Base-by-base conservation (phyloP, 2,797 vertebrate species). In the Sebastes vulpes region DNA sequence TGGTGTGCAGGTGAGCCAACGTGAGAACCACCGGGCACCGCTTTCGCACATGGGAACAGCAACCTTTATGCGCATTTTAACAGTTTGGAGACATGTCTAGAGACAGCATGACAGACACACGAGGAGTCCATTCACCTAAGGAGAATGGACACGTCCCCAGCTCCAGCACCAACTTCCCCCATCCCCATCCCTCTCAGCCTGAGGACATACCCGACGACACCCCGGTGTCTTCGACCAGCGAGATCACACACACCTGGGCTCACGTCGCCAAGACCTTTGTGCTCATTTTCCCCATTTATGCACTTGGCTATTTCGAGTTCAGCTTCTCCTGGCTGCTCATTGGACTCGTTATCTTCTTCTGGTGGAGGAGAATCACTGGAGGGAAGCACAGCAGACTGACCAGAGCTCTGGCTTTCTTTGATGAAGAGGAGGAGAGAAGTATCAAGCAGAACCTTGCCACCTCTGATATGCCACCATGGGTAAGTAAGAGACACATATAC, bases 251-350 rank as follows among this genome's bases (percentile, higher is more conserved):
- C 46, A 94, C 97, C 78, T 96, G 97, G 95, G 90, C 95, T 57
- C 97, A 97, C 92, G 96, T 99, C 26, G 97, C 96, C 12, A 97
- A 97, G 92, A 97, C 97, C 65, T 98, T 99, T 81, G 96, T 97
- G 67, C 85, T 99, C 5, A 95, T 99, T 72, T 97, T 99, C 88
- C 98, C 98, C 0, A 97, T 99, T 68, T 99, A 99, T 70, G 97
- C 96, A 4, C 88, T 99, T 90, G 98, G 98, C 2, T 99, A 98
- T 95, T 96, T 98, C 81, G 98, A 97, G 83, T 96, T 98, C 93
- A 99, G 98, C 89, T 98, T 98, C 95, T 98, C 97, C 91, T 99
- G 98, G 98, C 93, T 99, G 77, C 91, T 99, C 80, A 95, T 99
- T 63, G 98, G 96, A 53, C 96, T 99, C 38, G 95, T 96, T 66